A percentile compares a stretch with the other conserved stretches of the same genome.
Evolutionary conservation across 2,888 invertebrate species (phyloP).

Genomic region (Sminthurinus aureus): DNA sequence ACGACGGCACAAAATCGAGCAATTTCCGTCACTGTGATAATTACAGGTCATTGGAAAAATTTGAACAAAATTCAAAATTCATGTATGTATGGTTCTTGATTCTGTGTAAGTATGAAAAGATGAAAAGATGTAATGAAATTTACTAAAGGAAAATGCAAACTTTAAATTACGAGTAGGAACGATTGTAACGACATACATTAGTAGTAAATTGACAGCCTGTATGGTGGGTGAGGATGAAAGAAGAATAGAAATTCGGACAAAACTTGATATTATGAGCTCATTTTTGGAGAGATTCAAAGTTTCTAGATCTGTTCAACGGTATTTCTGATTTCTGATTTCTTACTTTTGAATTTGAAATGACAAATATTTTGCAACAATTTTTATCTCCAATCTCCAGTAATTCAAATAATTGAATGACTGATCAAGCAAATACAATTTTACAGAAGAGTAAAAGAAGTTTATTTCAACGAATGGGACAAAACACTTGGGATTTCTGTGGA

Average conservation of each 20-base stretch:
- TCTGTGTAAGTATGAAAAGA: no score
- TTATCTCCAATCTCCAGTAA: not conserved
- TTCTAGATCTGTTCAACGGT: slow-evolving; percentile 46
- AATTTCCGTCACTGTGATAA: slow-evolving; percentile 46
- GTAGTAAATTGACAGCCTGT: slow-evolving; percentile 50
- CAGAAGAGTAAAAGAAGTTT: slow-evolving; percentile 53
- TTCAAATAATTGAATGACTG: not conserved
- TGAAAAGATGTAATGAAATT: no score
- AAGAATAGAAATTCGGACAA: slow-evolving; percentile 49
- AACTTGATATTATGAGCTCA: slow-evolving; percentile 48
- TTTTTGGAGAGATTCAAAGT: slow-evolving; percentile 51
- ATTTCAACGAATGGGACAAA: slow-evolving; percentile 55
- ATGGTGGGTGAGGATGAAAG: slow-evolving; percentile 54
- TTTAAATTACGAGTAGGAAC: slow-evolving; percentile 35
- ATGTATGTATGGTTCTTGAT: no score
- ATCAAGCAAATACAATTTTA: no score
- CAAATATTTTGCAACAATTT: not conserved
- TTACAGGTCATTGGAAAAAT: slow-evolving; percentile 43
- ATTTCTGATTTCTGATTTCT: not conserved
- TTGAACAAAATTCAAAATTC: no score
- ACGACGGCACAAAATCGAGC: slow-evolving; percentile 39
- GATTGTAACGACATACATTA: slow-evolving; percentile 39
- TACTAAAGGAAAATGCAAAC: not conserved
- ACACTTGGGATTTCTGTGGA: slow-evolving; percentile 48
- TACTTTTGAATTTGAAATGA: no score